Evolutionary conservation across 2,888 invertebrate genomes (phyloP).

Genomic region (Desoria tigrina): DNA sequence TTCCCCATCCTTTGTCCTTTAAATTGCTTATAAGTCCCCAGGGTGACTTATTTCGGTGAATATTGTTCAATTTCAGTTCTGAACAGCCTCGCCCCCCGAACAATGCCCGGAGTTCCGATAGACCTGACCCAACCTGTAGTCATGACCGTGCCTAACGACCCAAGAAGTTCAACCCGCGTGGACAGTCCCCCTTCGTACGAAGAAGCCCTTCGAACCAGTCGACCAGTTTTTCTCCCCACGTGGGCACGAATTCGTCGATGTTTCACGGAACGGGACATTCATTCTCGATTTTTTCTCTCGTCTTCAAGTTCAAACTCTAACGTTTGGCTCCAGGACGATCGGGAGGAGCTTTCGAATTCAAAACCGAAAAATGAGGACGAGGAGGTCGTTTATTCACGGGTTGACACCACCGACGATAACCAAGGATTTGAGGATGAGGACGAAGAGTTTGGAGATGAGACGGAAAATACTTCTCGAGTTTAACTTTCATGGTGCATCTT

Average conservation of each 20-base stretch:
- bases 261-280: slow-evolving; percentile 61
- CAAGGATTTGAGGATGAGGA: too few relatives aligned
- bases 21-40: too few relatives aligned
- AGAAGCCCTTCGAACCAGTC: slow-evolving; percentile 63
- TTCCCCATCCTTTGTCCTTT: too few relatives aligned
- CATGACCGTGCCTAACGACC: slow-evolving; percentile 45
- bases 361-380: too few relatives aligned
- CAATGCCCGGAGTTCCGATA: slow-evolving; percentile 40
- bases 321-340: slow-evolving; percentile 34
- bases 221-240: slow-evolving; percentile 59
- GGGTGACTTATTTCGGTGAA: too few relatives aligned
- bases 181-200: slow-evolving; percentile 64
- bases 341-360: too few relatives aligned
- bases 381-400: too few relatives aligned
- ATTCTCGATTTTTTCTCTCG: slow-evolving; percentile 43
- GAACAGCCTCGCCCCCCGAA: slow-evolving; percentile 40
- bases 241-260: slow-evolving; percentile 64
- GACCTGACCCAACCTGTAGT: slow-evolving; percentile 48
- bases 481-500: too few relatives aligned
- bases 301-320: slow-evolving; percentile 28
- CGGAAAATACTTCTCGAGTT: too few relatives aligned
- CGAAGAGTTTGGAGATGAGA: too few relatives aligned
- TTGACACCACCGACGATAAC: too few relatives aligned
- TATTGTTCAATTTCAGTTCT: slow-evolving; percentile 33
- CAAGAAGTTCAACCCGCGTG: slow-evolving; percentile 24